These are phyloP conservation scores for Iphiclides podalirius DNA, from an alignment of 2,888 invertebrate species.

Conservation along the genomic window DNA sequence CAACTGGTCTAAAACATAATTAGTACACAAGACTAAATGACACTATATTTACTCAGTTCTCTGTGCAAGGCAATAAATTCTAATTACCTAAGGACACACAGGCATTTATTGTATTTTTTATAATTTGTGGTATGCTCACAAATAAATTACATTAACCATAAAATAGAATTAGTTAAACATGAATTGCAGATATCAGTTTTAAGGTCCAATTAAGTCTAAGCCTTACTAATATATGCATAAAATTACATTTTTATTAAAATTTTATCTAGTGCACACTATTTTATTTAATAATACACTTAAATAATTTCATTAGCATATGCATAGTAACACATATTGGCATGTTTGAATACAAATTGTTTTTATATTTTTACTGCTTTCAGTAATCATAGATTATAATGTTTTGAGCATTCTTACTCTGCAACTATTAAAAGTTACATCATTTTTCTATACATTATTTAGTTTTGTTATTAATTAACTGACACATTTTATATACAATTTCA, in stretches of 20 bases:
- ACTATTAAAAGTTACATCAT: constrained; percentile 39
- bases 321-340: no score
- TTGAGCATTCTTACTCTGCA: constrained; percentile 53
- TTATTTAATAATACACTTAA: constrained; percentile 80
- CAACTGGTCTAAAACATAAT: background rate
- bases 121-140: background rate
- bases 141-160: background rate
- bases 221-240: constrained; percentile 36
- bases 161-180: background rate
- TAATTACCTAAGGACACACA: constrained; percentile 6
- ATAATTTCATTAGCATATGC: constrained; percentile 66
- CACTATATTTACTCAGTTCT: constrained; percentile 14
- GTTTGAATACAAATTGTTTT: no score
- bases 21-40: background rate
- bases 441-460: constrained; percentile 47
- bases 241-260: constrained; percentile 42
- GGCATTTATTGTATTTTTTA: background rate
- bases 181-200: constrained; percentile 13
- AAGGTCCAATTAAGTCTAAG: constrained; percentile 14
- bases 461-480: constrained; percentile 36
- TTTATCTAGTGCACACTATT: constrained; percentile 64
- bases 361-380: constrained; percentile 30
- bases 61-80: constrained; percentile 4
- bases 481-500: constrained; percentile 19
- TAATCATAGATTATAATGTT: constrained; percentile 35